Evolutionary conservation across 2,888 invertebrate genomes (phyloP).

Genomic region (Lycia hirtaria): DNA sequence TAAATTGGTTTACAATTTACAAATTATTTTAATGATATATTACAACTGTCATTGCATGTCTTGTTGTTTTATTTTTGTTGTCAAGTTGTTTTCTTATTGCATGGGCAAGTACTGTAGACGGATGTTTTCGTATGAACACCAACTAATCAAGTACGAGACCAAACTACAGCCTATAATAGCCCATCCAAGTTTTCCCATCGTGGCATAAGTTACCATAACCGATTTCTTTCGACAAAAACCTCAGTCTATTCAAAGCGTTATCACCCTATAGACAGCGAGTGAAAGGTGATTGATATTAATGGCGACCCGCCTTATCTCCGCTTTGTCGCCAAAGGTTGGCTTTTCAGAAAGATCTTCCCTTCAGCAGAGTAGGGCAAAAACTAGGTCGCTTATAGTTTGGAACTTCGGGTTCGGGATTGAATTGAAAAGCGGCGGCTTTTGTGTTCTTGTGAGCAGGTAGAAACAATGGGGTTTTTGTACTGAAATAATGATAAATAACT

Average conservation of each 20-base stretch:
- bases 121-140: no score
- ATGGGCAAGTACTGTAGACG: no score
- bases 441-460: background rate
- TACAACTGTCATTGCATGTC: no score
- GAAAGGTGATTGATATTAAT: slow-evolving; percentile 79
- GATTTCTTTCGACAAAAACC: slow-evolving; percentile 50
- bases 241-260: slow-evolving; percentile 68
- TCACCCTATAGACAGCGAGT: slow-evolving; percentile 62
- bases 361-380: slow-evolving; percentile 53
- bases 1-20: no score
- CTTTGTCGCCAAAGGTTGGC: slow-evolving; percentile 55
- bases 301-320: slow-evolving; percentile 65
- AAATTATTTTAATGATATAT: no score
- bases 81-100: no score
- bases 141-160: no score
- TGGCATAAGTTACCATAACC: slow-evolving; percentile 30
- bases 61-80: no score
- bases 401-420: slow-evolving; percentile 45
- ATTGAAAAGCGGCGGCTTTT: slow-evolving; percentile 2
- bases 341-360: slow-evolving; percentile 56
- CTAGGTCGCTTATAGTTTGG: slow-evolving; percentile 52
- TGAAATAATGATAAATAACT: no score
- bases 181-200: slow-evolving; percentile 14
- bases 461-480: background rate
- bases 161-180: slow-evolving; percentile 8